phyloP scores from a whole-genome alignment of 2,888 invertebrate genomes.

The Epistrophella euchroma region DNA sequence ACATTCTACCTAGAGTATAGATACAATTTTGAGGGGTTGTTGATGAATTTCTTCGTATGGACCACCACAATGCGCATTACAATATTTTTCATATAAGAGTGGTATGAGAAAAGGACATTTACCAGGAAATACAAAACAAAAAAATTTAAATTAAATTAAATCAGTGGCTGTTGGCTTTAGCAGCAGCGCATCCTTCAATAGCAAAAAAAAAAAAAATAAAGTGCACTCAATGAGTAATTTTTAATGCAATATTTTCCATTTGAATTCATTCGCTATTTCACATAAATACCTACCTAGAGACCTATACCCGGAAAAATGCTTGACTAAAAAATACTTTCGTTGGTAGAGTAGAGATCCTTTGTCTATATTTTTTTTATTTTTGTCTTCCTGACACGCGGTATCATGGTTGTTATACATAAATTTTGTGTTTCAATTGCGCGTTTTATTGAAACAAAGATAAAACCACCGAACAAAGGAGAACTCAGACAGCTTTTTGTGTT shows the following conservation, averaged over 20 bases:
- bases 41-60: slow-evolving; percentile 67
- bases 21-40: slow-evolving; percentile 61
- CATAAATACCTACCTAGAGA: not conserved
- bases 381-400: slow-evolving; percentile 33
- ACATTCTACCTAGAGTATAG: not conserved
- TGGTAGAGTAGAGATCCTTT: not conserved
- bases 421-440: slow-evolving; percentile 76
- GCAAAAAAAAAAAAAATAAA: slow-evolving; percentile 58
- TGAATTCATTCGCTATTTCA: slow-evolving; percentile 67
- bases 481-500: slow-evolving; percentile 45
- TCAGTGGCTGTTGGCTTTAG: slow-evolving; percentile 54
- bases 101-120: slow-evolving; percentile 49
- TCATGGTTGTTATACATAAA: slow-evolving; percentile 56
- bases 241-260: slow-evolving; percentile 79
- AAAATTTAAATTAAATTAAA: slow-evolving; percentile 51
- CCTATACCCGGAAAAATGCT: not conserved
- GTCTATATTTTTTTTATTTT: not conserved
- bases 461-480: slow-evolving; percentile 37
- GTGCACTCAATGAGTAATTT: slow-evolving; percentile 78
- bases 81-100: slow-evolving; percentile 28
- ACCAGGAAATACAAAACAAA: slow-evolving; percentile 21
- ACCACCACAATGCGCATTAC: slow-evolving; percentile 72
- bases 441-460: slow-evolving; percentile 76
- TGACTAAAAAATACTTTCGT: slow-evolving; percentile 11
- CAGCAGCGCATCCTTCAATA: slow-evolving; percentile 69